Base-by-base conservation (phyloP, 2,888 invertebrate genomes). In the Melinaea marsaeus region DNA sequence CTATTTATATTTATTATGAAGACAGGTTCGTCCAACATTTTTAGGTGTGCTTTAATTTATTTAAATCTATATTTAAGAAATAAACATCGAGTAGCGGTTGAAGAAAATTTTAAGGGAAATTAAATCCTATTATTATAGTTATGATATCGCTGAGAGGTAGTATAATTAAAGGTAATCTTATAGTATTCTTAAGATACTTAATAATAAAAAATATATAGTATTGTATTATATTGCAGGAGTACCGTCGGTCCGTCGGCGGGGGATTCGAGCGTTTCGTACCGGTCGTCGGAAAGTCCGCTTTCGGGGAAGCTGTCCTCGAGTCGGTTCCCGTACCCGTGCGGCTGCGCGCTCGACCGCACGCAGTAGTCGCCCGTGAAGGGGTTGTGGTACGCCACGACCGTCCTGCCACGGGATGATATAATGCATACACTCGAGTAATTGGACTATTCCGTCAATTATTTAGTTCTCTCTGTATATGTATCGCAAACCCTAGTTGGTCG, bases 311-410 rank as follows among this genome's bases (percentile, higher is more conserved):
- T 80, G 0, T 76, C 78, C 2, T 71, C 64, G 13, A 70, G 57
- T 6, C 67, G 61, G 74, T 88, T 88, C 48, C 76, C 60, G 73
- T 86, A 88, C 0, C 83, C 85, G 4, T 74, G 76, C 0, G 83
- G 79, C 0, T 74, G 69, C 0, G 85, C 77, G 54, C 80, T 80
- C 66, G 86, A 87, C 74, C 80, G 81, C 13, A 90, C 80, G 75
- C 89, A 90, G 77, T 88, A 90, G 73, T 89, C 87, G 0, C 90
- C 90, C 0, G 89, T 88, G 64, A 90, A 86, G 0, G 90, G 90
- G 64, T 90, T 88, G 67, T 80, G 86, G 75, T 90, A 90, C 0
- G 90, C 89, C 2, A 89, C 89, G n/a, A 89, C 89, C 0, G 87
- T 88, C 67, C 90, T 90, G 73, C 4, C 22, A 22, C 22, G 22